Evolutionary conservation across 2,113 vertebrate species (phyloP).

Genomic region (Carlito syrichta): DNA sequence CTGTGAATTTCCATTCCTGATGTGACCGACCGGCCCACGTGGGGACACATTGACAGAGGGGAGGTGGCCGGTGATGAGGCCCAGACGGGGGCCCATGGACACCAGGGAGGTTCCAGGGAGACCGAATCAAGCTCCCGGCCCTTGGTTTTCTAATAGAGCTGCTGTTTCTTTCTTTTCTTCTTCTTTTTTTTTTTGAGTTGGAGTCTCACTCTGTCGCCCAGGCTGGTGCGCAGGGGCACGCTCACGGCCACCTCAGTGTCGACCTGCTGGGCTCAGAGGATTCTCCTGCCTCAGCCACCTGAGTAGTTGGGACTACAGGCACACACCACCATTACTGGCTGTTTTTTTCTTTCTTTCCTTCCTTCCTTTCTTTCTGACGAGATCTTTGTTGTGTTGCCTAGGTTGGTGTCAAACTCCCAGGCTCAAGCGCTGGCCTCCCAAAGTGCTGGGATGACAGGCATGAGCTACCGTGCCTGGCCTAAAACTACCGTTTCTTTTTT

Average conservation of each 20-base stretch:
- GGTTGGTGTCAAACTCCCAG: too few species aligned
- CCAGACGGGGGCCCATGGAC: background rate
- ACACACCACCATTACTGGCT: too few species aligned
- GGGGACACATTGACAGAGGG: background rate
- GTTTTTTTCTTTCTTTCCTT: background rate
- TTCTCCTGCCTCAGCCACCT: too few species aligned
- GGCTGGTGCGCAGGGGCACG: too few species aligned
- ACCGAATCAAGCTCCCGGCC: background rate
- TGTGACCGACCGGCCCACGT: background rate
- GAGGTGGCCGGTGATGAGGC: background rate
- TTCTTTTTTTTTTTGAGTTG: accelerated
- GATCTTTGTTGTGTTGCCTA: too few species aligned
- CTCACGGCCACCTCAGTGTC: too few species aligned
- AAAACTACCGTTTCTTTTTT: background rate
- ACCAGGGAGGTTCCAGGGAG: background rate
- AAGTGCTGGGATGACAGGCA: too few species aligned
- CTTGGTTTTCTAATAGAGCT: background rate
- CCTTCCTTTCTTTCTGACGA: background rate
- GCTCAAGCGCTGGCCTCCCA: too few species aligned
- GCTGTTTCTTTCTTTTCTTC: background rate
- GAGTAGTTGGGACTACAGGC: too few species aligned
- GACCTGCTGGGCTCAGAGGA: accelerated
- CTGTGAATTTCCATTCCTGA: background rate
- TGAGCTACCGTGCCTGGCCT: too few species aligned
- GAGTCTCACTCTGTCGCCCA: too few species aligned